Base-by-base conservation (phyloP, 2,797 vertebrate genomes). In the Staurois parvus region DNA sequence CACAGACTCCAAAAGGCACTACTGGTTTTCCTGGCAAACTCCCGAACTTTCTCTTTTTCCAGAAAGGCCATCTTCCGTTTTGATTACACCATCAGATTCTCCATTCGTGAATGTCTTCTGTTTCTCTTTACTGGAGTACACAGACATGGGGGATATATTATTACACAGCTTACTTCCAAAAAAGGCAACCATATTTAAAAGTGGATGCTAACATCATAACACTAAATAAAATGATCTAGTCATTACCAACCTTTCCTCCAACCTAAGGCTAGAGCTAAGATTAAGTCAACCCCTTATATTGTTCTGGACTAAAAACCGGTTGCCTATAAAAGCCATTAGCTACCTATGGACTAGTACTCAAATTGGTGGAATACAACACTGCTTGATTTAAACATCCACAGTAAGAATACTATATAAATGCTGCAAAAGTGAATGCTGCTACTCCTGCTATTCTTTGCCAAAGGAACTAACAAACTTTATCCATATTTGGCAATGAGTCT, bases 111-210 rank as follows among this genome's bases (percentile, higher is more conserved):
- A 80, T 80, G 67, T 81, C 79, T 81, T 81, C 79, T 81, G 68
- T 81, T 70, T 70, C 72, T 81, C 79, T 81, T 72, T 59, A 81
- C 79, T 81, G 79, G 79, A 81, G 79, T 81, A 81, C 79, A 81
- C 79, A 81, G 79, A 81, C 79, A 81, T 81, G 79, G 69, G 79
- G 79, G 79, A 81, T 81, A 81, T 73, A 81, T 72, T 81, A 81
- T 72, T 81, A 81, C 37, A 81, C 69, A 81, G 69, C 79, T 81
- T 81, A 81, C 68, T 81, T 72, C 59, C 15, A 81, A 81, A 81
- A 59, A 81, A 52, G 45, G 67, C 79, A 81, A 81, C 79, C 69
- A 81, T 34, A 81, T 64, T 30, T 81, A 59, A 81, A n/a, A 81
- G 79, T 72, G 79, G 79, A 81, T 72, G 56, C 30, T 81, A 26